A percentile compares a stretch with the other conserved stretches of the same genome.
Evolutionary conservation across 1,140 invertebrate species (phyloP).

Genomic region (Chymomyza costata): DNA sequence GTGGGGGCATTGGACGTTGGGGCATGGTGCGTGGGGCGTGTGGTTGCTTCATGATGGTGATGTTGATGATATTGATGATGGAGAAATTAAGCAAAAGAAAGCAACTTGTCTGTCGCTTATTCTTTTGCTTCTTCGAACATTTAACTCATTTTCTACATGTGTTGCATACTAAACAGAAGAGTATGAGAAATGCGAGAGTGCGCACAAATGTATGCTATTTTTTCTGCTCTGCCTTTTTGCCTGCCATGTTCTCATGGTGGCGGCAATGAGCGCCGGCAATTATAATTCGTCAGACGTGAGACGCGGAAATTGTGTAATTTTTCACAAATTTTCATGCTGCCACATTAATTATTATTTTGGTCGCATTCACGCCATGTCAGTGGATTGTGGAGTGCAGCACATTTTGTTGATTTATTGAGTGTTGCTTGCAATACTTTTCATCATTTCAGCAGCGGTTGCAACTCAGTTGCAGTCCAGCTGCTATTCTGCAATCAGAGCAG

Average conservation of each 20-base stretch:
- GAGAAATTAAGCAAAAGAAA: slow-evolving; percentile 48
- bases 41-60: background rate
- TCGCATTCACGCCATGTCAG: background rate
- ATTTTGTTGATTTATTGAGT: slow-evolving; percentile 67
- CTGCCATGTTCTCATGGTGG: slow-evolving; percentile 40
- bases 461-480: slow-evolving; percentile 5
- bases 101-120: slow-evolving; percentile 55
- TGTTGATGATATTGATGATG: background rate
- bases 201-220: slow-evolving; percentile 26
- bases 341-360: background rate
- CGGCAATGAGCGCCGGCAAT: slow-evolving; percentile 37
- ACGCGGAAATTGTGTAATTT: slow-evolving; percentile 60
- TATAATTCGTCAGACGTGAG: slow-evolving; percentile 30
- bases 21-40: background rate
- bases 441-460: slow-evolving; percentile 8
- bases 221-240: slow-evolving; percentile 6
- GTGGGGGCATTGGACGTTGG: too few species aligned
- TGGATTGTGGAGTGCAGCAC: slow-evolving; percentile 22
- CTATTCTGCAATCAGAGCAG: slow-evolving; percentile 40
- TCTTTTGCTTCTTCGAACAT: slow-evolving; percentile 37
- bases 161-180: slow-evolving; percentile 57
- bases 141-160: slow-evolving; percentile 75
- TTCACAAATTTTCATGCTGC: slow-evolving; percentile 65
- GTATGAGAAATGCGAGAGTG: background rate
- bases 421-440: slow-evolving; percentile 15